Evolutionary conservation across 2,797 vertebrate genomes (phyloP).

Genomic region (Melanotaenia pygmaea): DNA sequence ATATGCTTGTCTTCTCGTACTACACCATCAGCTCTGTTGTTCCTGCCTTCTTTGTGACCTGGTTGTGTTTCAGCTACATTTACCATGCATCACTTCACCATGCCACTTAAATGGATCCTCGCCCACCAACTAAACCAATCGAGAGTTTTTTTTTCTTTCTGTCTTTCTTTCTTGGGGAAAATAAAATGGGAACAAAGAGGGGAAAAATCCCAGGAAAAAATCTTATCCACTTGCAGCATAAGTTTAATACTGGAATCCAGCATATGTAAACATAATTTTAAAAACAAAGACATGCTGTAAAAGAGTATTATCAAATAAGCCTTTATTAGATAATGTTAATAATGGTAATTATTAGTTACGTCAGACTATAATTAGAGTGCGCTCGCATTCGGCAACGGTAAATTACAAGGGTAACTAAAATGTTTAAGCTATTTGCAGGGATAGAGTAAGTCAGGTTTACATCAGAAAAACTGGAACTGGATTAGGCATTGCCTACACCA

Average conservation of each 20-base stretch:
- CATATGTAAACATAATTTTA: too few relatives aligned
- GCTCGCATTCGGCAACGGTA: neutral
- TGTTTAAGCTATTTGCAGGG: neutral
- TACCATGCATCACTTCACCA: conserved; percentile 77
- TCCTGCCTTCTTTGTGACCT: conserved; percentile 70
- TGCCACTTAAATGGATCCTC: conserved; percentile 68
- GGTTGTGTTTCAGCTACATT: conserved; percentile 78
- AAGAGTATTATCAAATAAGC: neutral
- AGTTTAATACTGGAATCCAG: too few relatives aligned
- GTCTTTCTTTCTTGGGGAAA: too few relatives aligned
- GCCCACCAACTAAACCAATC: conserved; percentile 33
- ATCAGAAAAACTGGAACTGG: neutral
- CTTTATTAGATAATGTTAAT: neutral
- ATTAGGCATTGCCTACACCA: neutral
- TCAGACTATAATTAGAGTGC: neutral
- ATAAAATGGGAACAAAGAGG: neutral
- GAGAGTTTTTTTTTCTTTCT: neutral
- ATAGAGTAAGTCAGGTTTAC: neutral
- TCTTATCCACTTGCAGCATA: too few relatives aligned
- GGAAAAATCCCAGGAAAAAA: too few relatives aligned
- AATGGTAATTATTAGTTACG: neutral
- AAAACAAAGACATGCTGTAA: neutral
- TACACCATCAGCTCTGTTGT: conserved; percentile 66
- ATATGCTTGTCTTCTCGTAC: conserved; percentile 55
- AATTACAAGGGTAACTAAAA: neutral